Evolutionary conservation across 2,113 vertebrate genomes (phyloP).

Genomic region (Rhinolophus sinicus): DNA sequence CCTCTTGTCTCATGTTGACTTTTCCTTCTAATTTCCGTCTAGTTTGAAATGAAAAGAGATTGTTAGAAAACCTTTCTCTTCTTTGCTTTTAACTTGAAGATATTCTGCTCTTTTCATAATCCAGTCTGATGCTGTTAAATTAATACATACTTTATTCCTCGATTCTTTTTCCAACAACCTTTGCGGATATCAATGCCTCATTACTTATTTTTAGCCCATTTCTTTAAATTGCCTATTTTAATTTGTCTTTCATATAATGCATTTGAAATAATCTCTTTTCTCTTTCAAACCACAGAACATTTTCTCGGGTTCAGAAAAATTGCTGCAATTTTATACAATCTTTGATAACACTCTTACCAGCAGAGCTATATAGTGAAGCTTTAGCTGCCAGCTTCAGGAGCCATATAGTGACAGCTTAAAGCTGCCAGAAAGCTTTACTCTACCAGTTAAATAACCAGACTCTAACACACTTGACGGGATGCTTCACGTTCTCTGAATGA

Average conservation of each 20-base stretch:
- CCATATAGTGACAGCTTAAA: background rate
- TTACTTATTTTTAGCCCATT: background rate
- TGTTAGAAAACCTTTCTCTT: background rate
- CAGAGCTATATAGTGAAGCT: background rate
- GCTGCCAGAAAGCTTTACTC: conserved; percentile 33
- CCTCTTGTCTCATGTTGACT: background rate
- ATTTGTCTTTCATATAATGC: conserved; percentile 56
- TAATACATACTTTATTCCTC: background rate
- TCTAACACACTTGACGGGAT: background rate
- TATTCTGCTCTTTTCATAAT: conserved; percentile 2
- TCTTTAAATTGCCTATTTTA: conserved; percentile 43
- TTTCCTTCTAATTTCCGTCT: background rate
- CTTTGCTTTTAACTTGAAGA: conserved; percentile 37
- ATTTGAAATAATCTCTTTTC: conserved; percentile 55
- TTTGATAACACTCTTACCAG: background rate
- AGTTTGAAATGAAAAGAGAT: background rate
- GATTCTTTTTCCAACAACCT: background rate
- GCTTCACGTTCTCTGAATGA: background rate
- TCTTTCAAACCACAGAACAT: conserved; percentile 46
- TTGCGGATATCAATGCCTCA: background rate
- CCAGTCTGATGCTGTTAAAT: conserved; percentile 5
- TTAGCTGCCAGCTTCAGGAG: no score
- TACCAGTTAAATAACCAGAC: conserved; percentile 3
- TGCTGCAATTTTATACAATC: conserved; percentile 53
- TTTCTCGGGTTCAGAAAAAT: conserved; percentile 62